Evolutionary conservation across 2,113 vertebrate genomes (phyloP).

Genomic region (Hippocampus barbouri): DNA sequence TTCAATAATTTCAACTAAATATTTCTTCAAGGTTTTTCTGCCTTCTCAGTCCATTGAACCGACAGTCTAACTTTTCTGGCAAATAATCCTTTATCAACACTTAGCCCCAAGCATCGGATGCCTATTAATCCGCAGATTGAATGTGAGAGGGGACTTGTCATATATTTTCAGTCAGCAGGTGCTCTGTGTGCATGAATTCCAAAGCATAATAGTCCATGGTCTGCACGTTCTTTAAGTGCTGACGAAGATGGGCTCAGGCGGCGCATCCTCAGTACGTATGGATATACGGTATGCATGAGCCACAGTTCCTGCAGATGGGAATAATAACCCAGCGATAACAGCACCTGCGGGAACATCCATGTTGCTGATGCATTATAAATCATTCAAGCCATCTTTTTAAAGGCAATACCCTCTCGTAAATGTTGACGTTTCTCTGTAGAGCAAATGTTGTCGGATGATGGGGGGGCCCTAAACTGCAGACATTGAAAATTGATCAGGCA

Average conservation of each 20-base stretch:
- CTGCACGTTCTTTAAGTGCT: constrained; percentile 22
- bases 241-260: constrained; percentile 16
- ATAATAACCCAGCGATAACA: constrained; percentile 54
- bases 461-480: constrained; percentile 57
- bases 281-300: constrained; percentile 15
- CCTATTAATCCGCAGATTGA: constrained; percentile 49
- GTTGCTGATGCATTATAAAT: constrained; percentile 75
- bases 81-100: constrained; percentile 35
- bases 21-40: constrained; percentile 5
- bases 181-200: constrained; percentile 16
- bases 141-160: constrained; percentile 41
- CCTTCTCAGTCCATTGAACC: constrained; percentile 16
- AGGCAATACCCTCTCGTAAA: constrained; percentile 71
- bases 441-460: constrained; percentile 40
- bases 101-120: constrained; percentile 34
- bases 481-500: constrained; percentile 76
- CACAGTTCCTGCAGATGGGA: constrained; percentile 32
- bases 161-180: constrained; percentile 47
- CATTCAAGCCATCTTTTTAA: constrained; percentile 72
- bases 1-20: not conserved
- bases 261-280: constrained; percentile 24
- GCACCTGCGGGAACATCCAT: constrained; percentile 63
- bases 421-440: constrained; percentile 64
- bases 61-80: constrained; percentile 31
- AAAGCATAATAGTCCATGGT: constrained; percentile 29